Conservation (phyloP, 2,797 vertebrate species). For the Etheostoma perlongum region DNA sequence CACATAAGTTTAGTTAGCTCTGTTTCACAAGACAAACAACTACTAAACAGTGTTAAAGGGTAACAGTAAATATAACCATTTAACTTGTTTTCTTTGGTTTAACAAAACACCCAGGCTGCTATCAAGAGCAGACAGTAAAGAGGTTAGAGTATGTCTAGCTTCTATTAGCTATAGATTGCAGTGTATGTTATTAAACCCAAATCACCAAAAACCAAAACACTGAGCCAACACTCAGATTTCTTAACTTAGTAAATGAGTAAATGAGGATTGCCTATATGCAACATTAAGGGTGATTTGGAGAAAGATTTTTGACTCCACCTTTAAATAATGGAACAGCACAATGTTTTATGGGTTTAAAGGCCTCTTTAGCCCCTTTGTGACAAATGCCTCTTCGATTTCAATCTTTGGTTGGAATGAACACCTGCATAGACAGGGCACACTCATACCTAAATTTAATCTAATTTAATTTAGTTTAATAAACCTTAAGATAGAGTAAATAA, state of each 20-base stretch:
- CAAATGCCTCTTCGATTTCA: neutral
- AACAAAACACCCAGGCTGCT: neutral
- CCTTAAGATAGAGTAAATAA: neutral
- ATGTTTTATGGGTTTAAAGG: neutral
- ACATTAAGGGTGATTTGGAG: neutral
- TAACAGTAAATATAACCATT: neutral
- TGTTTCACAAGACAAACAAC: neutral
- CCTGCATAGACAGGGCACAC: neutral
- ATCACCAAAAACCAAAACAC: neutral
- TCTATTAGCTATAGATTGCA: neutral
- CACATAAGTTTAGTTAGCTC: neutral
- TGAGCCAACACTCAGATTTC: too few relatives aligned
- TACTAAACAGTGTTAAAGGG: neutral
- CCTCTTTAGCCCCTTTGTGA: neutral
- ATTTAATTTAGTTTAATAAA: neutral
- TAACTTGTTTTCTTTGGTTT: neutral
- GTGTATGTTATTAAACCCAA: neutral
- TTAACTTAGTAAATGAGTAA: neutral
- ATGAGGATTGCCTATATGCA: neutral
- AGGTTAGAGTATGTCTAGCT: neutral
- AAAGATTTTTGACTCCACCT: too few relatives aligned
- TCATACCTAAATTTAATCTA: neutral
- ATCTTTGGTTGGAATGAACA: conserved; percentile 17
- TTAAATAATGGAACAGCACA: neutral
- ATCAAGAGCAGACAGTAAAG: neutral